phyloP scores from a whole-genome alignment of 2,797 vertebrate genomes.

The Epinephelus coioides region DNA sequence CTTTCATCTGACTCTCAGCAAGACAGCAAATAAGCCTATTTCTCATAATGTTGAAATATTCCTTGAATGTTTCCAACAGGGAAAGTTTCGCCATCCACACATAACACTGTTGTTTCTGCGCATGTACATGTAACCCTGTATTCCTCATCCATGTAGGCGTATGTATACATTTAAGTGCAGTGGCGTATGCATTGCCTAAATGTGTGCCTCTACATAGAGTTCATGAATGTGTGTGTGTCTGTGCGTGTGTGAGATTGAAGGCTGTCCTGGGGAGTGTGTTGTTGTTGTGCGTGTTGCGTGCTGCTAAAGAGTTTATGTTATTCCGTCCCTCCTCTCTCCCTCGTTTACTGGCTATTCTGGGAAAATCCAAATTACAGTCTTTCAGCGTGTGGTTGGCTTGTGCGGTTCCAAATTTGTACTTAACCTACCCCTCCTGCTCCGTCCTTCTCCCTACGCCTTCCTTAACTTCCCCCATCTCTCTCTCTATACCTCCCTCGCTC shows the following conservation, averaged over 20 bases:
- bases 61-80: not conserved
- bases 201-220: constrained; percentile 36
- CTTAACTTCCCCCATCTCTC: constrained; percentile 52
- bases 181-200: constrained; percentile 14
- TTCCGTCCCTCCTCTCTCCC: constrained; percentile 83
- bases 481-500: constrained; percentile 34
- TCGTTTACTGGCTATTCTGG: constrained; percentile 88
- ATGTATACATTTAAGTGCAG: constrained; percentile 26
- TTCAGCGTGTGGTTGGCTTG: constrained; percentile 86
- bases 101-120: not conserved
- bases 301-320: constrained; percentile 86
- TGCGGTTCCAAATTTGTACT: constrained; percentile 88
- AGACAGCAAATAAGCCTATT: not conserved
- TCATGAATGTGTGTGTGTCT: constrained; percentile 35
- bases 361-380: constrained; percentile 90
- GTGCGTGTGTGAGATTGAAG: constrained; percentile 28
- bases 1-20: not conserved
- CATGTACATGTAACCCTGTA: not conserved
- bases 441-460: constrained; percentile 65
- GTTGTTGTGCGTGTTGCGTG: constrained; percentile 84
- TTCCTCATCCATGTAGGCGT: not conserved
- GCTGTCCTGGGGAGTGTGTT: constrained; percentile 69
- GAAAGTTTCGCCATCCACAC: not conserved
- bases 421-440: constrained; percentile 80
- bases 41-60: not conserved